phyloP scores from a whole-genome alignment of 2,888 invertebrate genomes.

The Malacosoma neustria region DNA sequence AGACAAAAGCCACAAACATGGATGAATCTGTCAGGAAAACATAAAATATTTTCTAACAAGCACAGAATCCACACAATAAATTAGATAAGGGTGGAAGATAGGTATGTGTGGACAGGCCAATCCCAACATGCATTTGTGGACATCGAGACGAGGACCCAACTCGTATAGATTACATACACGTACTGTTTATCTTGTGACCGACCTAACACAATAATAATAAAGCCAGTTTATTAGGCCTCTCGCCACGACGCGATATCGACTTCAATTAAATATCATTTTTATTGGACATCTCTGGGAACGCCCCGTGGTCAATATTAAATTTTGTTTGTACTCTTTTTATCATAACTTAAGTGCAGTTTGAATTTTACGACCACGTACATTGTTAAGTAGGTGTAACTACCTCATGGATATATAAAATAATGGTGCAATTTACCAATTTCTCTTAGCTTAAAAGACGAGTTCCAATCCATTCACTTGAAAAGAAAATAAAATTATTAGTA shows the following conservation, averaged over 20 bases:
- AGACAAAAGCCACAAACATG: not conserved
- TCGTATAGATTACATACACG: slow-evolving; percentile 20
- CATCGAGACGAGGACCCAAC: slow-evolving; percentile 16
- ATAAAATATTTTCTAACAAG: not conserved
- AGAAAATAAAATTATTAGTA: slow-evolving; percentile 15
- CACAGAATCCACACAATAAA: slow-evolving; percentile 8
- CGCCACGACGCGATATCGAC: slow-evolving; percentile 60
- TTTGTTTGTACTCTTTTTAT: slow-evolving; percentile 38
- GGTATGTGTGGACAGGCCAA: slow-evolving; percentile 21
- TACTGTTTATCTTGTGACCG: slow-evolving; percentile 47
- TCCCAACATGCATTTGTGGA: slow-evolving; percentile 24
- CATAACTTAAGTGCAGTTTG: slow-evolving; percentile 31
- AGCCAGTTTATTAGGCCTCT: slow-evolving; percentile 66
- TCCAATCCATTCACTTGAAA: slow-evolving; percentile 48
- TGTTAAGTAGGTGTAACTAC: slow-evolving; percentile 17
- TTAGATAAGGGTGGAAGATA: slow-evolving; percentile 17
- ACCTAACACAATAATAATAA: slow-evolving; percentile 66
- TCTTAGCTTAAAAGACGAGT: slow-evolving; percentile 30
- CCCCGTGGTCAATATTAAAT: slow-evolving; percentile 45
- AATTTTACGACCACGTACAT: slow-evolving; percentile 31
- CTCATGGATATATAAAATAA: too few species aligned
- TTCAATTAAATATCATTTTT: slow-evolving; percentile 73
- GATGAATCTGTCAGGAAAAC: not conserved
- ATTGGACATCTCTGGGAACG: slow-evolving; percentile 59
- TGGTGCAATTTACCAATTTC: slow-evolving; percentile 32